These are phyloP conservation scores for Protonemura montana DNA, from an alignment of 2,888 invertebrate species.

Conservation along the genomic window DNA sequence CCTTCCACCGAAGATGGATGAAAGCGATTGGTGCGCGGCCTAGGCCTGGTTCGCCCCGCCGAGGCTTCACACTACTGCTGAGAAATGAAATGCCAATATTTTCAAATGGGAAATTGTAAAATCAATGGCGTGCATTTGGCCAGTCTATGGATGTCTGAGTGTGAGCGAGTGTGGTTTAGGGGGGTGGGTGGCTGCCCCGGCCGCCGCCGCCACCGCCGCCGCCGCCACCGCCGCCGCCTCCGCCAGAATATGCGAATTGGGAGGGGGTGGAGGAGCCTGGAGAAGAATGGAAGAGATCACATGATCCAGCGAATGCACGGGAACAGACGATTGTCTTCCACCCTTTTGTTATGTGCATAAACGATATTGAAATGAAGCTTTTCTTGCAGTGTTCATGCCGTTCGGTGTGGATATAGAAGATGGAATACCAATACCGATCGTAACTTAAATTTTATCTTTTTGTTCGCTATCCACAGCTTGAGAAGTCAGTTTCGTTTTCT, in stretches of 20 bases:
- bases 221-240: not conserved
- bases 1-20: slow-evolving; percentile 43
- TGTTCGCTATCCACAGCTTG: slow-evolving; percentile 31
- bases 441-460: slow-evolving; percentile 20
- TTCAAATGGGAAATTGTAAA: slow-evolving; percentile 50
- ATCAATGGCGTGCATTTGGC: slow-evolving; percentile 49
- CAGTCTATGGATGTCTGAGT: slow-evolving; percentile 33
- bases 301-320: slow-evolving; percentile 31
- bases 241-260: slow-evolving; percentile 21
- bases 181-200: slow-evolving; percentile 15
- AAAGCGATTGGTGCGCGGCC: slow-evolving; percentile 44
- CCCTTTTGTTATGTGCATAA: slow-evolving; percentile 48
- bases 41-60: slow-evolving; percentile 13
- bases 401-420: slow-evolving; percentile 27
- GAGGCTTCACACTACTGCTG: slow-evolving; percentile 39
- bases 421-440: slow-evolving; percentile 23
- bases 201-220: not conserved
- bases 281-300: slow-evolving; percentile 21
- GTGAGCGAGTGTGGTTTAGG: not conserved
- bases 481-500: slow-evolving; percentile 33
- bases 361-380: slow-evolving; percentile 32
- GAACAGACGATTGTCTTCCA: slow-evolving; percentile 43
- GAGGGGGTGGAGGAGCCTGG: not conserved
- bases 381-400: slow-evolving; percentile 16
- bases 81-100: slow-evolving; percentile 49